Conservation (phyloP, 2,113 vertebrate genomes). For the Ia io region DNA sequence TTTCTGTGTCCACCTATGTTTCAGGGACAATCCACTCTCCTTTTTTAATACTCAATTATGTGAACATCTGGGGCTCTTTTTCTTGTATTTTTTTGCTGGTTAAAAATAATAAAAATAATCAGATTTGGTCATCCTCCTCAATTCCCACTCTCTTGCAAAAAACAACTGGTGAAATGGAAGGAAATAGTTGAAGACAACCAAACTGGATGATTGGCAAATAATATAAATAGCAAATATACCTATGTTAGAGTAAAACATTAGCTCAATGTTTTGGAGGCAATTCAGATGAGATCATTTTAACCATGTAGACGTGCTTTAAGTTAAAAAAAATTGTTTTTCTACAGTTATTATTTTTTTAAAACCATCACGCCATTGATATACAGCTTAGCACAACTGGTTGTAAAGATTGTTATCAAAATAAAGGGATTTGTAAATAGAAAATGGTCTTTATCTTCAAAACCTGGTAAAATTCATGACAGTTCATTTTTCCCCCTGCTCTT, state of each 20-base stretch:
- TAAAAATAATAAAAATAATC: background rate
- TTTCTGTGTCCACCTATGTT: background rate
- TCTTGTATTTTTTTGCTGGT: background rate
- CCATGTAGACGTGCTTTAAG: background rate
- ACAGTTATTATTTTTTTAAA: background rate
- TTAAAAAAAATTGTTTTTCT: background rate
- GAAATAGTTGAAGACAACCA: background rate
- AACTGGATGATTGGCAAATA: background rate
- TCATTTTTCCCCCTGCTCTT: constrained; percentile 21
- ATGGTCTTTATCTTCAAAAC: constrained; percentile 50
- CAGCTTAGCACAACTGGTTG: background rate
- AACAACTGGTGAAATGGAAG: background rate
- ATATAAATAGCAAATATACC: background rate
- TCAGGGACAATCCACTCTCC: background rate
- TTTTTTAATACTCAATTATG: background rate
- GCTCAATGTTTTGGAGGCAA: background rate
- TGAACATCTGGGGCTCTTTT: background rate
- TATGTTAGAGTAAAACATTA: background rate
- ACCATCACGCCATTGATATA: background rate
- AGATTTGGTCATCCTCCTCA: background rate
- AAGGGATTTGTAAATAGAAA: constrained; percentile 36
- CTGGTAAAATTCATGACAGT: background rate
- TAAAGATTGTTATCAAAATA: constrained; percentile 48
- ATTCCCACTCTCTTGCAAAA: background rate
- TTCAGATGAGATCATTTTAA: background rate